Evolutionary conservation across 2,113 vertebrate genomes (phyloP).

Genomic region (Petroica traversi): DNA sequence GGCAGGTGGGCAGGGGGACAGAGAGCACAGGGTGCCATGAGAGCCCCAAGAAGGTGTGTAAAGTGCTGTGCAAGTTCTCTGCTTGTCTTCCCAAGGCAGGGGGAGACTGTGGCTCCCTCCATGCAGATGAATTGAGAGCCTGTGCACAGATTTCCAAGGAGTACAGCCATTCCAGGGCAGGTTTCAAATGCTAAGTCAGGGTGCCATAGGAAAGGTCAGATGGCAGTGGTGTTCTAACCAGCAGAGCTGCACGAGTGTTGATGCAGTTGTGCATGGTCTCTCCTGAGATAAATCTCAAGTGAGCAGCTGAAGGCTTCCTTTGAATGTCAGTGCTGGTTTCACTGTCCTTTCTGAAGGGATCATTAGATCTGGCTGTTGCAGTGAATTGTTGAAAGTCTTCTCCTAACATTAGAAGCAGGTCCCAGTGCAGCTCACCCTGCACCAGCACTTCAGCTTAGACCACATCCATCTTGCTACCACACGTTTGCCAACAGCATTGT

Average conservation of each 20-base stretch:
- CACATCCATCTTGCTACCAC: not conserved
- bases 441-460: not conserved
- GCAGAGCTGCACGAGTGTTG: not conserved
- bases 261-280: not conserved
- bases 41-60: not conserved
- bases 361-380: not conserved
- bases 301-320: not conserved
- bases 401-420: not conserved
- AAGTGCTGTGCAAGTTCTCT: not conserved
- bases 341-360: not conserved
- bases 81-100: not conserved
- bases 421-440: not conserved
- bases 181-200: not conserved
- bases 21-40: not conserved
- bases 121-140: not conserved
- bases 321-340: not conserved
- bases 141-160: not conserved
- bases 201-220: not conserved
- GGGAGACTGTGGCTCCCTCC: not conserved
- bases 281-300: not conserved
- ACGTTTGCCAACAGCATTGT: not conserved
- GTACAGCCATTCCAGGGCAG: not conserved
- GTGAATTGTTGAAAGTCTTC: not conserved
- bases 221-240: not conserved
- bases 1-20: not conserved